phyloP scores from a whole-genome alignment of 2,113 vertebrate genomes.

The Epinephelus cyanopodus region DNA sequence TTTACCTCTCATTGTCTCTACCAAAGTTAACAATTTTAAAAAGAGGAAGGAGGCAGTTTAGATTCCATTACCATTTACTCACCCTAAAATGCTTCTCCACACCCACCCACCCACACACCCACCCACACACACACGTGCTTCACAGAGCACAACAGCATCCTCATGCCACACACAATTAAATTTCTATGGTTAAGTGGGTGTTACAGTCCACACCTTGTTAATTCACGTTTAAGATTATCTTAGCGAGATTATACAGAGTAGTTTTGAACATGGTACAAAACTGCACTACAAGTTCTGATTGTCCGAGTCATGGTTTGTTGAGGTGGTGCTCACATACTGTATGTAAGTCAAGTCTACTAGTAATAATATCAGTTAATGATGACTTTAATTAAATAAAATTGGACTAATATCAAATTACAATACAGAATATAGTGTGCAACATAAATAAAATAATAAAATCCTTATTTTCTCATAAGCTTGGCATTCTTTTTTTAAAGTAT shows the following conservation, averaged over 20 bases:
- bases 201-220: not conserved
- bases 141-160: not conserved
- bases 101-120: conserved; percentile 10
- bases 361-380: not conserved
- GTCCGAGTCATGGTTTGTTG: not conserved
- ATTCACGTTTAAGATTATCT: conserved; percentile 19
- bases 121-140: conserved; percentile 26
- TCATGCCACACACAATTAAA: conserved; percentile 19
- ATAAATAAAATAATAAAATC: not conserved
- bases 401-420: not conserved
- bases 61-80: conserved; percentile 64
- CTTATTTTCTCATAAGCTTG: not conserved
- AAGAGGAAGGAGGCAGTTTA: conserved; percentile 11
- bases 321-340: not conserved
- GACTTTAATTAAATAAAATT: not conserved
- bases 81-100: conserved; percentile 49
- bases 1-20: conserved; percentile 30
- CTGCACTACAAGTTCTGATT: not conserved
- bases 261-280: conserved; percentile 4
- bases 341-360: not conserved
- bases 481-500: not conserved
- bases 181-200: conserved; percentile 24
- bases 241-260: not conserved
- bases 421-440: not conserved
- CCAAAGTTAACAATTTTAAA: conserved; percentile 2